Evolutionary conservation across 1,140 invertebrate species (phyloP).

Genomic region (Stenopsyche tienmushanensis): DNA sequence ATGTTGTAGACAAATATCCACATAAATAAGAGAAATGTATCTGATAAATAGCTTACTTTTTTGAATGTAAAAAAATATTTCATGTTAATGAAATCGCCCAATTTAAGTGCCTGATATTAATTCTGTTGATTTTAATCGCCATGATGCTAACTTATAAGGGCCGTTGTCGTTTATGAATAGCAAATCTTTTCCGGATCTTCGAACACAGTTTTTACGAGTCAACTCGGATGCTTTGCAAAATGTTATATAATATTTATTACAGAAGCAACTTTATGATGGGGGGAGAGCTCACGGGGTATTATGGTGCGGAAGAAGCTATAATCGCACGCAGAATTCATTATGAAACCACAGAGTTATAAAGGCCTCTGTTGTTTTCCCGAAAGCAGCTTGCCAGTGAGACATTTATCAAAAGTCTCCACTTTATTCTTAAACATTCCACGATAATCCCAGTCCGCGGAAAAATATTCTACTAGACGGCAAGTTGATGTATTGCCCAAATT

Average conservation of each 20-base stretch:
- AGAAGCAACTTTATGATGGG: background rate
- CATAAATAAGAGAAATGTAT: too few relatives aligned
- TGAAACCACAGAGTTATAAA: background rate
- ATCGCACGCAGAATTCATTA: slow-evolving; percentile 13
- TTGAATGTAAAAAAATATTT: too few relatives aligned
- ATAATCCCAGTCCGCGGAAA: background rate
- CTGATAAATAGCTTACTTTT: too few relatives aligned
- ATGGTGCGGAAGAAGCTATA: background rate
- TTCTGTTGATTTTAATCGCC: too few relatives aligned
- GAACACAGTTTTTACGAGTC: background rate
- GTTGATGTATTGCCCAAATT: background rate
- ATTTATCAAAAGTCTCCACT: background rate
- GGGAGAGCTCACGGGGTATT: slow-evolving; percentile 4
- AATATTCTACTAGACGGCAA: background rate
- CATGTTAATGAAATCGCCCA: too few relatives aligned
- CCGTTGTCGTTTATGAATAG: background rate
- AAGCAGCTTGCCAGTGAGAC: background rate
- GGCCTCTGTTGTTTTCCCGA: background rate
- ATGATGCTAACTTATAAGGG: background rate
- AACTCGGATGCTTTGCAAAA: background rate
- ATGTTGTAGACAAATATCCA: too few relatives aligned
- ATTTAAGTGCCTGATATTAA: too few relatives aligned
- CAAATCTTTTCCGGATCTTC: background rate
- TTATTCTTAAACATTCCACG: background rate
- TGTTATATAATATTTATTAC: background rate